Evolutionary conservation across 1,140 invertebrate species (phyloP), one percentile per base, ranked within the genome.

Genomic region (Brachionus rotundiformis): DNA sequence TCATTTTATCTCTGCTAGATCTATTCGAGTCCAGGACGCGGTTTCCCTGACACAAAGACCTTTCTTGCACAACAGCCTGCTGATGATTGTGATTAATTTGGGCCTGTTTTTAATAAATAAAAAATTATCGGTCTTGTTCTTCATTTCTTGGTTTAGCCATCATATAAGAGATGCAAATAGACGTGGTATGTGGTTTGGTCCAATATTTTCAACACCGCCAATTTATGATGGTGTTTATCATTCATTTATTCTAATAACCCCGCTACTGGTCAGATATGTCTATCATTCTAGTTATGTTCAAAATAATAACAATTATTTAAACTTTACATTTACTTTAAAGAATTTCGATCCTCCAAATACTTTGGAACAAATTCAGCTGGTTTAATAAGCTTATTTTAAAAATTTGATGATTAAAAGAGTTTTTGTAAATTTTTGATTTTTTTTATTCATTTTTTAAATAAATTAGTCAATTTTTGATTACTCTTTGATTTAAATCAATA

Each of bases 1-100:
- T 77, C 86, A 87, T 79, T 87, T 87, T 82, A 39, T 86, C 7
- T 82, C 83, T 29, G 86, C 86, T 3, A 79, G 82, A 68, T 86
- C 86, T 27, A 81, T 82, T 65, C 59, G 61, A 36, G 83, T 86
- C 0, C 83, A 86, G 85, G 83, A 83, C 82, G 85, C 84, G 5
- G 27, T 85, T 2, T 83, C 36, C 36, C 68, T 86, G 44, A 63
- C 79, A 25, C 71, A 61, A 27, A 54, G 86, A 65, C 86, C 86
- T 33, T 83, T 83, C n/a, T 84, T 87, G 11, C 86, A 87, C 82
- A 84, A 84, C 23, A 84, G 85, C 10, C 83, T 85, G 25, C 75
- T 83, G n/a, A 11, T 86, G 31, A 11, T 84, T 13, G 33, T 71
- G n/a, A 16, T 71, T 0, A 29, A 79, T 10, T 47, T 84, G 10